Evolutionary conservation across 2,113 vertebrate genomes (phyloP).

Genomic region (Xiphophorus maculatus): DNA sequence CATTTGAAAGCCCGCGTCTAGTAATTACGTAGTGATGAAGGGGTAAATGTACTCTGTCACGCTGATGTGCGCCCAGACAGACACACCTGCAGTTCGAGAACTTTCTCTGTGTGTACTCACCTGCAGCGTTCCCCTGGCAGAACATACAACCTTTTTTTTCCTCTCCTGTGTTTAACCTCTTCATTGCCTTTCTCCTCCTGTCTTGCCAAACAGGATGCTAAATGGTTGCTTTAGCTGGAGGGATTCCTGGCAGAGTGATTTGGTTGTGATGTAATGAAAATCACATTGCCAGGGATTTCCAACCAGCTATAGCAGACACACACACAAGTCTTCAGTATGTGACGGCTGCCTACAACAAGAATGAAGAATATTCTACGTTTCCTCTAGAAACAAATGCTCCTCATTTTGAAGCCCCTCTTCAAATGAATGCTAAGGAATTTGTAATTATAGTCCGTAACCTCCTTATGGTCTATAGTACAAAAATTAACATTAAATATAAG

Average conservation of each 20-base stretch:
- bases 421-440: background rate
- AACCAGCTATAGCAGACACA: constrained; percentile 77
- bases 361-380: background rate
- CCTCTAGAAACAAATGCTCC: background rate
- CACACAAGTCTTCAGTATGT: background rate
- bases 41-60: constrained; percentile 42
- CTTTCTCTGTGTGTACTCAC: constrained; percentile 26
- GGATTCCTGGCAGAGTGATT: constrained; percentile 92
- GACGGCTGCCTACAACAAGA: background rate
- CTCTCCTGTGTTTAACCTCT: background rate
- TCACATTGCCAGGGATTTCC: constrained; percentile 93
- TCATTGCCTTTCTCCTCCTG: background rate
- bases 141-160: background rate
- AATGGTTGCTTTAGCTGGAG: constrained; percentile 77
- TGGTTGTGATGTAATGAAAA: constrained; percentile 84
- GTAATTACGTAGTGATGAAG: constrained; percentile 72
- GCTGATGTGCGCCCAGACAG: constrained; percentile 42
- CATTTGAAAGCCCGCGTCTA: constrained; percentile 45
- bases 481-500: background rate
- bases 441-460: background rate
- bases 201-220: constrained; percentile 32
- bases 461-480: background rate
- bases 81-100: constrained; percentile 43
- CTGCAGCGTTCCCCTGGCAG: constrained; percentile 32
- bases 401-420: background rate